Conservation (phyloP, 2,113 vertebrate genomes). For the Astatotilapia flaviijosephi region DNA sequence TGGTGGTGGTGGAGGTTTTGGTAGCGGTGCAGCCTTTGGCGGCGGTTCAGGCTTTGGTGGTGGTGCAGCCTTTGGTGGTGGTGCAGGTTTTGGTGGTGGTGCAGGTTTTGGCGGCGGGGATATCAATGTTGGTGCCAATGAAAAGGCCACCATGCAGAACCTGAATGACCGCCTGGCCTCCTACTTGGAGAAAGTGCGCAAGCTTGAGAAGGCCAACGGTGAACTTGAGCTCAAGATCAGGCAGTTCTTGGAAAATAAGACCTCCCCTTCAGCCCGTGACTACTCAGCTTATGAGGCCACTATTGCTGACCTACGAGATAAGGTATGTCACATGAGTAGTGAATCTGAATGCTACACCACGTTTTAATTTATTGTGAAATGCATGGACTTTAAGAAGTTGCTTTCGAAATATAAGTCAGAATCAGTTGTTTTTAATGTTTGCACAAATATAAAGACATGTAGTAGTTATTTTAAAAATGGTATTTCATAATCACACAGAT, state of each 20-base stretch:
- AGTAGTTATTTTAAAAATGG: background rate
- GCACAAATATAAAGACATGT: background rate
- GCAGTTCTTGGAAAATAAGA: conserved; percentile 82
- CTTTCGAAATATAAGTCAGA: background rate
- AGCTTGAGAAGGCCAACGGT: conserved; percentile 77
- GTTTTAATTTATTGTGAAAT: background rate
- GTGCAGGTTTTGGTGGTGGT: background rate
- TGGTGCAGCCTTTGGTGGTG: background rate
- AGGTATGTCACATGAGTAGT: conserved; percentile 68
- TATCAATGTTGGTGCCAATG: conserved; percentile 64
- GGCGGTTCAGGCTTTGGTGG: background rate
- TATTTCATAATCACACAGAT: conserved; percentile 68
- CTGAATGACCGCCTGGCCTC: conserved; percentile 85
- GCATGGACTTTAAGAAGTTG: background rate
- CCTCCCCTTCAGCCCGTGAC: conserved; percentile 65
- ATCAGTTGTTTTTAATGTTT: background rate
- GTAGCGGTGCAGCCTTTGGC: fast-evolving
- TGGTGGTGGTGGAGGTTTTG: background rate
- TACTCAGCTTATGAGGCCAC: conserved; percentile 74
- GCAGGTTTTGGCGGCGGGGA: background rate
- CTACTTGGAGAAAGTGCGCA: conserved; percentile 86
- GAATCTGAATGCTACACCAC: background rate
- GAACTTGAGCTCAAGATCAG: conserved; percentile 83
- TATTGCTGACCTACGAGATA: conserved; percentile 79
- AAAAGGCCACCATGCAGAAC: conserved; percentile 92